Evolutionary conservation across 2,797 vertebrate genomes (phyloP), one percentile per base, ranked within the genome.

Genomic region (Takifugu rubripes): DNA sequence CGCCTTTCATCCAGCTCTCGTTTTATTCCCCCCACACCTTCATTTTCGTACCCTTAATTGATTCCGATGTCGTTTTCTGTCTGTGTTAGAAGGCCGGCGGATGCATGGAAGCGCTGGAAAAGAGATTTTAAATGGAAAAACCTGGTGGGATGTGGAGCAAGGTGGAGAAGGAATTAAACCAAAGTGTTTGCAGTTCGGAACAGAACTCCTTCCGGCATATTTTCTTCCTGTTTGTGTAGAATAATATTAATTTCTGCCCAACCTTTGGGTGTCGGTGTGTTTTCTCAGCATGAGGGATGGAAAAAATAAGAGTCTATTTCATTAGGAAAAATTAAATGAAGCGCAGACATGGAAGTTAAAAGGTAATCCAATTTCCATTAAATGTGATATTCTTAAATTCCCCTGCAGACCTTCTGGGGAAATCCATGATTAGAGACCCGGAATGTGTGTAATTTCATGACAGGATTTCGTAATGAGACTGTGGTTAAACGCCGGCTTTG

Each of bases 291-390:
- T 54, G 43, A 25, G 29, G 6, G 24, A 17, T 56, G 51, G 49
- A 52, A 58, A 54, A 56, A 52, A 54, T 54, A 59, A 56, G 49
- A 3, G 17, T 49, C 61, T 54, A 21, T 80, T 77, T 66, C 66
- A 66, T 58, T 62, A 74, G 53, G 43, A 56, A 70, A 74, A 62
- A 68, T 72, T 24, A 72, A 84, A 68, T 70, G 54, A 68, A 67
- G 43, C 64, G 17, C 66, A 58, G 77, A 83, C 77, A 68, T 75
- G 75, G 83, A 85, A 77, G 81, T 75, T 79, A 75, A 82, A 87
- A 84, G 76, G 82, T 83, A 88, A 84, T 86, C 79, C 59, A 72
- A 76, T 84, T 86, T 74, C 68, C 72, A 84, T 85, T 87, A 82
- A 87, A 81, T 72, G 67, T 59, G 72, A 79, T 86, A 78, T 78